Evolutionary conservation across 1,140 invertebrate genomes (phyloP), one percentile per base, ranked within the genome.

Genomic region (Muscidifurax raptorellus): DNA sequence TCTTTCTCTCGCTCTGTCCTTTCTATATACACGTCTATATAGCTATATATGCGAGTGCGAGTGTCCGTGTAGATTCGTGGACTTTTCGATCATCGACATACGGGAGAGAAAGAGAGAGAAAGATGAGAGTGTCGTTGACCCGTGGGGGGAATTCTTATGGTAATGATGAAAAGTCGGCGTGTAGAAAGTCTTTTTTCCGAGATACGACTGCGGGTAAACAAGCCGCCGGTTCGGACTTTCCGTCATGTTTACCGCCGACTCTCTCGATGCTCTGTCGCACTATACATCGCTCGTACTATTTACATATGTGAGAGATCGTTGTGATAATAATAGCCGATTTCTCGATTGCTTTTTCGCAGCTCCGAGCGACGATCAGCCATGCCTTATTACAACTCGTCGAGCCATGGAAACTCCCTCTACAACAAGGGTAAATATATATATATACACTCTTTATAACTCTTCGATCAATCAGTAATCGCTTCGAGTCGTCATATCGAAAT

Each of bases 331-430:
- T n/a, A n/a, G n/a, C n/a, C 18, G 47, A 52, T 18, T 9, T 2
- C 44, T 0, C 47, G n/a, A 52, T 18, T 59, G n/a, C n/a, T 59
- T 59, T 59, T n/a, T 80, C 74, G 36, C 80, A 82, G 80, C 47
- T 75, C 59, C 12, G 72, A 67, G n/a, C 64, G 40, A 67, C 7
- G 25, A 44, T 32, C 59, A 76, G 30, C 44, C 32, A 85, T 85
- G 84, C 80, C 84, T 28, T 85, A 82, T 67, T 85, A 85, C 22
- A 82, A 82, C n/a, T 82, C 84, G 1, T 7, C 85, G 7, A 28
- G 59, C 67, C 81, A 83, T 71, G 81, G 76, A 27, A 86, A 80
- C 66, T 75, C 85, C 15, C 12, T 71, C 28, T 86, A 84, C 30
- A 82, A 80, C 75, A 85, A 85, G 75, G 84, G 84, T 85, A 66